phyloP scores from a whole-genome alignment of 1,140 invertebrate genomes.

The Monomorium pharaonis region DNA sequence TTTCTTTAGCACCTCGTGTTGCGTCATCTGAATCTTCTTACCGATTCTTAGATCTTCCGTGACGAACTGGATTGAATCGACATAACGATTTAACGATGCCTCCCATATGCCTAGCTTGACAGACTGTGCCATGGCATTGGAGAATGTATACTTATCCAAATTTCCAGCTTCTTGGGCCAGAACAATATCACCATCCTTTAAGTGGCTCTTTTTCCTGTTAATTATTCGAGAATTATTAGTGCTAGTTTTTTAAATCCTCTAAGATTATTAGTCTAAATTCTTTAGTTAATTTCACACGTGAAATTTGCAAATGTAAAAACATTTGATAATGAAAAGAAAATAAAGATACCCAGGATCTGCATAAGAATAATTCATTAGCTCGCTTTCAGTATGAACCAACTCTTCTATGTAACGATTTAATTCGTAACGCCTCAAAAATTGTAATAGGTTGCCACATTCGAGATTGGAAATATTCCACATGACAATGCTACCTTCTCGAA shows the following conservation, averaged over 20 bases:
- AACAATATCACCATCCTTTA: constrained; percentile 85
- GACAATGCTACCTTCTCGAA: constrained; percentile 94
- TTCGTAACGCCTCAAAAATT: constrained; percentile 89
- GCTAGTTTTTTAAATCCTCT: neutral
- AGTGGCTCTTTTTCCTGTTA: constrained; percentile 81
- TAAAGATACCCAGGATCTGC: constrained; percentile 85
- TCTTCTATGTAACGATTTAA: constrained; percentile 89
- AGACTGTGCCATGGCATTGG: constrained; percentile 96
- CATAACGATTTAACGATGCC: constrained; percentile 92
- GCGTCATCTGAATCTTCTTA: constrained; percentile 88
- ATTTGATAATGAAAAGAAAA: constrained; percentile 1
- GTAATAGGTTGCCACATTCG: constrained; percentile 92
- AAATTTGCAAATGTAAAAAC: neutral
- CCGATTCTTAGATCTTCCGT: constrained; percentile 93
- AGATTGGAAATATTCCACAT: constrained; percentile 96
- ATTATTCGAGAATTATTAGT: neutral
- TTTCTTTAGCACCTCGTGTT: constrained; percentile 92
- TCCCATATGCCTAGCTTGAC: constrained; percentile 98
- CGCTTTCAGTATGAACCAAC: constrained; percentile 91
- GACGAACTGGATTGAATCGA: constrained; percentile 93
- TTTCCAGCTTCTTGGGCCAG: constrained; percentile 82
- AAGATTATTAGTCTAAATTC: neutral
- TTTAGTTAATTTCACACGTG: neutral
- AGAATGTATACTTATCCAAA: constrained; percentile 93
- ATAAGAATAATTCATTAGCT: constrained; percentile 93